Evolutionary conservation across 2,888 invertebrate genomes (phyloP), one percentile per base, ranked within the genome.

Genomic region (Pseudeuparius sepicola): DNA sequence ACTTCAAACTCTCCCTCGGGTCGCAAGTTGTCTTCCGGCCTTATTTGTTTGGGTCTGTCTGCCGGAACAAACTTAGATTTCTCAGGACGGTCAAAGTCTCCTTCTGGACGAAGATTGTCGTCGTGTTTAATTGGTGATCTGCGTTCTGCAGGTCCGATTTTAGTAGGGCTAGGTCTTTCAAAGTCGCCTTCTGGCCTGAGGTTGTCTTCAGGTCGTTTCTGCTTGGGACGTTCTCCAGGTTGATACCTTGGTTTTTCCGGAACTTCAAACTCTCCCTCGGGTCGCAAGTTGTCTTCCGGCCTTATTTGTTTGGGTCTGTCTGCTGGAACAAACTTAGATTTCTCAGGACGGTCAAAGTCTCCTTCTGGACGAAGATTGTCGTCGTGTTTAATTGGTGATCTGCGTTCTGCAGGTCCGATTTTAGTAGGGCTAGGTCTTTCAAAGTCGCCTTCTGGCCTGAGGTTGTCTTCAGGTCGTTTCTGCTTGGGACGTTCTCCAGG

Each of bases 91-190:
- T 66, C 60, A 50, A 73, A 72, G 0, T 70, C 68, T 9, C 71
- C 75, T 58, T 76, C 75, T 3, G 71, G 66, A 36, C 68, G 54
- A 7, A 79, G 56, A 54, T 79, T 78, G 47, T 79, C 78, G 41
- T 70, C 65, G 14, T 41, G 63, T 32, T 50, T 59, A 45, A 59
- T 72, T 17, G 55, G 60, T 31, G 54, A 49, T 10, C 54, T 59
- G 37, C 49, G 52, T 17, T 56, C 63, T 30, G 61, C 62, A 11
- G 68, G 64, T 3, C 34, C 33, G 16, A 41, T 10, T 61, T 62
- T 14, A 63, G 60, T 34, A 47, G 52, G 11, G 49, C 57, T 53
- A 10, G 49, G 56, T 50, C 54, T 59, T 43, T 71, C 67, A 49
- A 73, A 71, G 0, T 68, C 67, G 3, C 73, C 73, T 57, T 72